Percentiles rank a stretch among this genome's conserved stretches.
phyloP scores from a whole-genome alignment of 2,888 invertebrate species.

The Tineola bisselliella region DNA sequence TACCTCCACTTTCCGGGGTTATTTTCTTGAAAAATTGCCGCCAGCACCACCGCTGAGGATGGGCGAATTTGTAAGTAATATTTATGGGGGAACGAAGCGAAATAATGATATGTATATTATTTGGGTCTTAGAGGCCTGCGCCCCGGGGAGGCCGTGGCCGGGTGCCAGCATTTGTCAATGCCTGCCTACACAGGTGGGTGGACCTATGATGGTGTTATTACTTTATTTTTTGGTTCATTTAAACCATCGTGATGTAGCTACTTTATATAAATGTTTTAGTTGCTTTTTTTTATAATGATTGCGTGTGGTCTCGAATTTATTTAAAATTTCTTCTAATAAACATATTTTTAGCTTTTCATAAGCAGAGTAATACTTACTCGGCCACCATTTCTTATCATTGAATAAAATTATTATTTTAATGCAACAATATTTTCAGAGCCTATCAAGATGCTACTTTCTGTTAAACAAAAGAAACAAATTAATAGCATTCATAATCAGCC shows the following conservation, averaged over 20 bases:
- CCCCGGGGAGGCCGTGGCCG: slow-evolving; percentile 24
- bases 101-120: slow-evolving; percentile 62
- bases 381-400: no score
- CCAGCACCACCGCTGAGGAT: slow-evolving; percentile 32
- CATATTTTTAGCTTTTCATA: no score
- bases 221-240: slow-evolving; percentile 49
- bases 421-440: no score
- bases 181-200: slow-evolving; percentile 49
- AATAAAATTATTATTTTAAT: no score
- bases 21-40: slow-evolving; percentile 51
- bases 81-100: slow-evolving; percentile 50
- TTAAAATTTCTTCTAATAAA: neutral
- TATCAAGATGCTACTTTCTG: no score
- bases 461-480: neutral
- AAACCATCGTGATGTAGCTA: slow-evolving; percentile 25
- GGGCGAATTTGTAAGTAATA: slow-evolving; percentile 48
- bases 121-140: slow-evolving; percentile 38
- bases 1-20: slow-evolving; percentile 24
- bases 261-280: slow-evolving; percentile 9
- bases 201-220: slow-evolving; percentile 44
- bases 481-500: neutral
- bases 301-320: slow-evolving; percentile 27
- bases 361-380: no score
- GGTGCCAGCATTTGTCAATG: slow-evolving; percentile 53
- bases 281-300: slow-evolving; percentile 14